A percentile compares a stretch with the other conserved stretches of the same genome.
Evolutionary conservation across 2,888 invertebrate species (phyloP).

Genomic region (Agonopterix subpropinquella): DNA sequence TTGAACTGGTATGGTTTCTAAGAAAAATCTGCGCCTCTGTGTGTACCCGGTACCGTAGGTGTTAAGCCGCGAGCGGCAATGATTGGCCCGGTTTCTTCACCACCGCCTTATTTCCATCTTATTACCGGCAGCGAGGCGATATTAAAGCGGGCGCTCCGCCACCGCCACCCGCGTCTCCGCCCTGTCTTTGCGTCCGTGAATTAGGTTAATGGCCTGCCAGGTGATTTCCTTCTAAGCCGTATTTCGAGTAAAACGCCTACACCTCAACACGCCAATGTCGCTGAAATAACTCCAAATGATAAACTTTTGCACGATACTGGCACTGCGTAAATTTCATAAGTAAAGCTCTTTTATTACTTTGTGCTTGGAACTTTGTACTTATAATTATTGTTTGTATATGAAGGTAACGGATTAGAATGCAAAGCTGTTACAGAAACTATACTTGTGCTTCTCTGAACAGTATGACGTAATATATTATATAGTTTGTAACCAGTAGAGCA

Average conservation of each 20-base stretch:
- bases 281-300: conserved; percentile 46
- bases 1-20: too few species aligned
- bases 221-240: conserved; percentile 71
- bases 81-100: conserved; percentile 67
- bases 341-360: background rate
- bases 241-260: conserved; percentile 59
- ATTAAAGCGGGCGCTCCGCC: conserved; percentile 63
- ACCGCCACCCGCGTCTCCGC: conserved; percentile 60
- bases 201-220: conserved; percentile 76
- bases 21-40: conserved; percentile 14
- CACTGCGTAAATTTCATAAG: background rate
- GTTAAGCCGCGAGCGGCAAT: conserved; percentile 61
- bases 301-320: conserved; percentile 23
- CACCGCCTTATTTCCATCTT: conserved; percentile 72
- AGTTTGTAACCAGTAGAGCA: too few species aligned
- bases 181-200: conserved; percentile 73
- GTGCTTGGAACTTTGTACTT: background rate
- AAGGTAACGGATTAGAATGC: too few species aligned
- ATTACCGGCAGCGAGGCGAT: conserved; percentile 69
- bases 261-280: conserved; percentile 60
- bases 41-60: conserved; percentile 38
- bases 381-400: background rate
- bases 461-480: background rate
- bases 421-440: too few species aligned
- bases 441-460: too few species aligned